Percentiles rank a stretch among this genome's conserved stretches.
phyloP scores from a whole-genome alignment of 2,888 invertebrate genomes.

The Scaptomyza tumidula region DNA sequence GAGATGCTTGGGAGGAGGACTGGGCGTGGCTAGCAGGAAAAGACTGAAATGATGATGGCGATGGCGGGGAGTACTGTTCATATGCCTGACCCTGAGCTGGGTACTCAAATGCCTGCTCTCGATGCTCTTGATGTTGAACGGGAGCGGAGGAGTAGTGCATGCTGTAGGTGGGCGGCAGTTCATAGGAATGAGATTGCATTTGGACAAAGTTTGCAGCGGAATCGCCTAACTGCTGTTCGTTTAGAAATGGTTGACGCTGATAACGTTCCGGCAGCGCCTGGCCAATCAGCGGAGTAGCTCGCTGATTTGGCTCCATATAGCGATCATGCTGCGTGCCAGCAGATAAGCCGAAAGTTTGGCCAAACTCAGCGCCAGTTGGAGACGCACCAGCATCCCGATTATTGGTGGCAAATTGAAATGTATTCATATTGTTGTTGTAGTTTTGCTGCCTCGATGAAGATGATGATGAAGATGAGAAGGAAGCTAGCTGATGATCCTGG shows the following conservation, averaged over 20 bases:
- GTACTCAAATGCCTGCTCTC: background rate
- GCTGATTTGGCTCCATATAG: constrained; percentile 39
- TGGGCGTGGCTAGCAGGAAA: constrained; percentile 8
- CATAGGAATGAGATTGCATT: constrained; percentile 68
- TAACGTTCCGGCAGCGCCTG: constrained; percentile 57
- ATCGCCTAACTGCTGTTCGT: constrained; percentile 16
- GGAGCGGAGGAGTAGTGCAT: constrained; percentile 22
- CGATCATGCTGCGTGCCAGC: constrained; percentile 44
- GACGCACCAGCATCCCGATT: constrained; percentile 30
- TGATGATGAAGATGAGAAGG: background rate
- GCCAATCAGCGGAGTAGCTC: constrained; percentile 40
- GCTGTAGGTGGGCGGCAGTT: constrained; percentile 50
- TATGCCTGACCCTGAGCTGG: background rate
- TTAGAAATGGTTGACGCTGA: constrained; percentile 44
- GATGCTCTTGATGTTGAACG: constrained; percentile 8
- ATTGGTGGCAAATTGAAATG: constrained; percentile 45
- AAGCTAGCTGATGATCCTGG: constrained; percentile 5
- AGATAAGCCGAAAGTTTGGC: constrained; percentile 44
- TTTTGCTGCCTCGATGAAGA: constrained; percentile 7
- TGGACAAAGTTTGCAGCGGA: constrained; percentile 41
- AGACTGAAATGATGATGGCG: background rate
- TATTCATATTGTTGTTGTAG: constrained; percentile 14
- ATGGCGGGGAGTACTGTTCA: constrained; percentile 7
- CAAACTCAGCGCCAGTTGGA: constrained; percentile 38
- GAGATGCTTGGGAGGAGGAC: background rate